Percentiles rank a stretch among this genome's conserved stretches.
Evolutionary conservation across 2,888 invertebrate species (phyloP).

Genomic region (Dolomedes plantarius): DNA sequence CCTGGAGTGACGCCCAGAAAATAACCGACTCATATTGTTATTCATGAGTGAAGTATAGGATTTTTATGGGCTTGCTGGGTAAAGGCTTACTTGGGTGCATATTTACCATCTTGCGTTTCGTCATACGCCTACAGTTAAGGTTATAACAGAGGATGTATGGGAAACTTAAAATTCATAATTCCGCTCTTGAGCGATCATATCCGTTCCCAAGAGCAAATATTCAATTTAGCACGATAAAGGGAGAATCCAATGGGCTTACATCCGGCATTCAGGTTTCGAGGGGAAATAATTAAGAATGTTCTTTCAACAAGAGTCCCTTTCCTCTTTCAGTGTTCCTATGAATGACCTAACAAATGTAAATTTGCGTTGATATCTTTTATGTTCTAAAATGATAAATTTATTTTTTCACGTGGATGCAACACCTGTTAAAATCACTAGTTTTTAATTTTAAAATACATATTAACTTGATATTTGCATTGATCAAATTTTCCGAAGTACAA

Average conservation of each 20-base stretch:
- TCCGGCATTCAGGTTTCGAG: neutral
- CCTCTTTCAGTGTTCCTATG: too few relatives aligned
- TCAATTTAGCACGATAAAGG: neutral
- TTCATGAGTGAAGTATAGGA: constrained; percentile 52
- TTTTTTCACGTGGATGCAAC: too few relatives aligned
- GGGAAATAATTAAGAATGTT: too few relatives aligned
- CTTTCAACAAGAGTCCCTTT: too few relatives aligned
- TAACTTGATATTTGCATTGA: too few relatives aligned
- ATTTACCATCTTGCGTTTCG: neutral
- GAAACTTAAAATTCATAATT: neutral
- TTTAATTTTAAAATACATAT: too few relatives aligned
- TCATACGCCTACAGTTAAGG: neutral
- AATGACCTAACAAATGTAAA: too few relatives aligned
- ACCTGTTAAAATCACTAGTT: too few relatives aligned
- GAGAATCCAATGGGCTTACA: neutral
- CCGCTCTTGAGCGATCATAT: neutral
- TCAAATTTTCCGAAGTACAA: too few relatives aligned
- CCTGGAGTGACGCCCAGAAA: constrained; percentile 53
- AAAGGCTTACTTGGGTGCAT: neutral
- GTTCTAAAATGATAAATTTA: too few relatives aligned
- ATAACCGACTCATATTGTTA: constrained; percentile 55
- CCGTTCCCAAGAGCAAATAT: neutral
- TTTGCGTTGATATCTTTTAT: too few relatives aligned
- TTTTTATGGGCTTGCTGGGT: constrained; percentile 21
- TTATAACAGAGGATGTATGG: neutral